A percentile compares a stretch with the other conserved stretches of the same genome.
Evolutionary conservation across 1,140 invertebrate species (phyloP).

Genomic region (Ectropis grisescens): DNA sequence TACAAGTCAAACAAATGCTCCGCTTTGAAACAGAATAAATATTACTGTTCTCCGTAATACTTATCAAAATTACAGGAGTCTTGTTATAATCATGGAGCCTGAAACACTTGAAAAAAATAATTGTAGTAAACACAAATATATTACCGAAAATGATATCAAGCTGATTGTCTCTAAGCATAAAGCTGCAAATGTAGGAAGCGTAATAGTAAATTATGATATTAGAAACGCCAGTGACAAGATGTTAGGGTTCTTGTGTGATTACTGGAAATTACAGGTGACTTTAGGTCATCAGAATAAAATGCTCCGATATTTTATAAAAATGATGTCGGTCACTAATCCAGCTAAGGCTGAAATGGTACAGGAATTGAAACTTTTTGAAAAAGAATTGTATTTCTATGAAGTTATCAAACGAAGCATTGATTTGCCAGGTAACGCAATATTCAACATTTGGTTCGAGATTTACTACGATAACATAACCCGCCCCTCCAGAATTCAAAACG

Average conservation of each 20-base stretch:
- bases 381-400: conserved; percentile 41
- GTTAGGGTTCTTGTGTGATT: conserved; percentile 49
- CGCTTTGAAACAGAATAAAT: too few species aligned
- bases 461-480: too few species aligned
- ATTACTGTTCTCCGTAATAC: too few species aligned
- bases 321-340: conserved; percentile 31
- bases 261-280: conserved; percentile 40
- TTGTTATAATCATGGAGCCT: too few species aligned
- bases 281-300: conserved; percentile 13
- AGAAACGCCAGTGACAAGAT: conserved; percentile 44
- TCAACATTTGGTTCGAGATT: too few species aligned
- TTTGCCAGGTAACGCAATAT: conserved; percentile 24
- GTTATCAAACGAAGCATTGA: conserved; percentile 27
- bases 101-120: too few species aligned
- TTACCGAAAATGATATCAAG: too few species aligned
- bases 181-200: conserved; percentile 8
- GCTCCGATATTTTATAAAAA: conserved; percentile 47
- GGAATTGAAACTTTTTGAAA: conserved; percentile 38
- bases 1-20: too few species aligned
- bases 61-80: too few species aligned
- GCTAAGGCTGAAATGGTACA: conserved; percentile 47
- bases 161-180: conserved; percentile 24
- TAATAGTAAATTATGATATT: conserved; percentile 22
- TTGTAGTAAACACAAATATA: too few species aligned
- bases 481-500: too few species aligned